Evolutionary conservation across 2,113 vertebrate species (phyloP).

Genomic region (Monarcha castaneiventris): DNA sequence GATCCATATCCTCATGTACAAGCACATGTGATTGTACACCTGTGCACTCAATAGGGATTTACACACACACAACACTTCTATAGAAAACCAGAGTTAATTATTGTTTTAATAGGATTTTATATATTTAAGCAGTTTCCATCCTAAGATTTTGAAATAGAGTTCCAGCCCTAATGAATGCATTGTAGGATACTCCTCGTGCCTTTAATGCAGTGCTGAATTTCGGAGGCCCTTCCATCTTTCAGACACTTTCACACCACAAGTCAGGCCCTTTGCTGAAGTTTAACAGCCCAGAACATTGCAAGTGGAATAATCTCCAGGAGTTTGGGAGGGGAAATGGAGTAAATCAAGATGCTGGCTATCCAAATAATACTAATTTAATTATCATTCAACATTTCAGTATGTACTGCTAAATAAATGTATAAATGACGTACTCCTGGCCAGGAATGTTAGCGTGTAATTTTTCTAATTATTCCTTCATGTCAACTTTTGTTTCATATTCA

Average conservation of each 20-base stretch:
- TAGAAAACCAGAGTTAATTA: not conserved
- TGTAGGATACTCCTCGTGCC: not conserved
- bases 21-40: not conserved
- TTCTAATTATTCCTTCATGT: not conserved
- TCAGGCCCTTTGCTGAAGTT: not conserved
- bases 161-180: not conserved
- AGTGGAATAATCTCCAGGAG: not conserved
- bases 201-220: not conserved
- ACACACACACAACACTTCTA: not conserved
- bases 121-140: not conserved
- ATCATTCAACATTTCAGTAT: not conserved
- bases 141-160: not conserved
- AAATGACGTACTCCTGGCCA: not conserved
- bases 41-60: not conserved
- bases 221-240: not conserved
- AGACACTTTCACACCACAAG: not conserved
- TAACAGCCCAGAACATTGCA: not conserved
- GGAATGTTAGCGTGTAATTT: not conserved
- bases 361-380: not conserved
- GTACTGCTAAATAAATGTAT: not conserved
- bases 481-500: not conserved
- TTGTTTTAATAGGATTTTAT: not conserved
- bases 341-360: not conserved
- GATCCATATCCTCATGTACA: accelerated
- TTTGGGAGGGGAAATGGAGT: not conserved